phyloP scores from a whole-genome alignment of 2,797 vertebrate species.

The Pseudochaenichthys georgianus region DNA sequence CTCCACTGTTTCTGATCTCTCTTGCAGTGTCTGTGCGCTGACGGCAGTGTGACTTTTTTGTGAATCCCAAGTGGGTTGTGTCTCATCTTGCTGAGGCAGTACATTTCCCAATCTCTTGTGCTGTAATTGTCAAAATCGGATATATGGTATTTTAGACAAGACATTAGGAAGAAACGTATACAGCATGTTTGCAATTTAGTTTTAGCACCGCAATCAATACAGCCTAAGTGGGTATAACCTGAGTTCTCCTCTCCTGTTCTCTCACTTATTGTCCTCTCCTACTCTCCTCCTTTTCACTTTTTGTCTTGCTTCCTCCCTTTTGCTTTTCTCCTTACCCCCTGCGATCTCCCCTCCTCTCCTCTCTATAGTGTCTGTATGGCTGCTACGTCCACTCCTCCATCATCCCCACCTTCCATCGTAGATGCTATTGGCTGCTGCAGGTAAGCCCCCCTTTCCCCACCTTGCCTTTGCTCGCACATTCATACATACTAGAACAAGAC shows the following conservation, averaged over 20 bases:
- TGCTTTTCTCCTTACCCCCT: slow-evolving; percentile 48
- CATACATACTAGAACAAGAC: slow-evolving; percentile 14
- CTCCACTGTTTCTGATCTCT: slow-evolving; percentile 53
- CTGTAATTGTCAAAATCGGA: slow-evolving; percentile 64
- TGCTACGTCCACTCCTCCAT: slow-evolving; percentile 99
- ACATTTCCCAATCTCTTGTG: slow-evolving; percentile 68
- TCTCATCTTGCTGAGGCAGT: slow-evolving; percentile 62
- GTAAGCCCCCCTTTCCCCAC: slow-evolving; percentile 83
- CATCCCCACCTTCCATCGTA: slow-evolving; percentile 99
- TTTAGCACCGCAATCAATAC: slow-evolving; percentile 75
- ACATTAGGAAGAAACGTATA: slow-evolving; percentile 84
- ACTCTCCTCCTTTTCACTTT: slow-evolving; percentile 52
- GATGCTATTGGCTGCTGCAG: slow-evolving; percentile 99
- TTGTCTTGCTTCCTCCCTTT: slow-evolving; percentile 62
- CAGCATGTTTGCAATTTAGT: slow-evolving; percentile 81
- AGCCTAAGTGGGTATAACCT: slow-evolving; percentile 79
- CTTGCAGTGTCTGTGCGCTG: slow-evolving; percentile 44
- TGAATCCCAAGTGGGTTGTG: slow-evolving; percentile 60
- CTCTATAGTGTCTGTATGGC: slow-evolving; percentile 95
- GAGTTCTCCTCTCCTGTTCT: slow-evolving; percentile 76
- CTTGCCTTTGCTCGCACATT: slow-evolving; percentile 46
- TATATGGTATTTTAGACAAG: slow-evolving; percentile 74
- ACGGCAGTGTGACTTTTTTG: slow-evolving; percentile 59
- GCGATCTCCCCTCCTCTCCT: slow-evolving; percentile 59
- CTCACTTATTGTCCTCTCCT: slow-evolving; percentile 63